Base-by-base conservation (phyloP, 2,888 invertebrate genomes). In the Hybos culiciformis region DNA sequence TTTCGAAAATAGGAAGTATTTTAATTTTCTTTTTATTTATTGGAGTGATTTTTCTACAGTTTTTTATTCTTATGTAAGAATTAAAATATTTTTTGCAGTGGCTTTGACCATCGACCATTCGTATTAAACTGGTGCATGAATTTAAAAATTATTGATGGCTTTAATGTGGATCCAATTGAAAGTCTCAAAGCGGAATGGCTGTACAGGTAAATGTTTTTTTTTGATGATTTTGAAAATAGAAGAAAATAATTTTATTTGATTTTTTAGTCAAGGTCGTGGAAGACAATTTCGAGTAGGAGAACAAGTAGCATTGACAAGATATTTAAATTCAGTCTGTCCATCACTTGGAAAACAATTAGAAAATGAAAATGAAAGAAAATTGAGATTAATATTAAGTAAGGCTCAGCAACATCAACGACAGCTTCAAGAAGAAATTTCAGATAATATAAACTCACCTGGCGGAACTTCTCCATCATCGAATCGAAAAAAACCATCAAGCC, bases 141-240 rank as follows among this genome's bases (percentile, higher is more conserved):
- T 57, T 76, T 92, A 23, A 83, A 84, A 61, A 75, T 83, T 15
- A 82, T 93, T 41, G 93, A 93, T 64, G 91, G 91, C 12, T 86
- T 81, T 62, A 77, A 82, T 38, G 86, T 92, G 50, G 84, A 85
- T 63, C 86, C 91, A 44, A 83, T 90, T 54, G 93, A 93, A 72
- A 86, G 92, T 62, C 71, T 92, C 51, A 85, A 87, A 70, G 92
- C 91, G 0, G 93, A 93, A 62, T 94, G 93, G 93, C 69, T 93
- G 44, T n/a, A n/a, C n/a, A n/a, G n/a, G n/a, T n/a, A n/a, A n/a
- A n/a, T n/a, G n/a, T n/a, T n/a, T n/a, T n/a, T n/a, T n/a, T n/a
- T n/a, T n/a, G n/a, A n/a, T n/a, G n/a, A n/a, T n/a, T n/a, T n/a
- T n/a, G n/a, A n/a, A n/a, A n/a, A n/a, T n/a, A n/a, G n/a, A n/a